Conservation (phyloP, 2,113 vertebrate species). For the Anthoscopus minutus region DNA sequence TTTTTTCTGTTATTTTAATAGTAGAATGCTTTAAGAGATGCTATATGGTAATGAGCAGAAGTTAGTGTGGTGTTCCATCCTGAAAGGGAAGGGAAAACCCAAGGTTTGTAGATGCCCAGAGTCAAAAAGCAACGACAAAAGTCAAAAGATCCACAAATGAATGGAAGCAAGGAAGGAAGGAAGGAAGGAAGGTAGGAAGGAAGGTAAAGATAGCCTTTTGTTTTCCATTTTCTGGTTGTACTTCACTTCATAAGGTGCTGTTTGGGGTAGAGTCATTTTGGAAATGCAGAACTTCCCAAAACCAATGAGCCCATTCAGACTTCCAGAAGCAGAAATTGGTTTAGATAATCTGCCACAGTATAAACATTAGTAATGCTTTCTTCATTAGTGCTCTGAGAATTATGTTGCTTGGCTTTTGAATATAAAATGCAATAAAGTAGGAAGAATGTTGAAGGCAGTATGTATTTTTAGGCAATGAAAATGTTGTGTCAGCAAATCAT, state of each 20-base stretch:
- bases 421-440: not conserved
- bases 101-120: not conserved
- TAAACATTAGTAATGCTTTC: not conserved
- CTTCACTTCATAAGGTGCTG: not conserved
- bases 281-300: not conserved
- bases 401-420: not conserved
- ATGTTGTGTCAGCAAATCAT: not conserved
- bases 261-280: not conserved
- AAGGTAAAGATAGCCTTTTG: not conserved
- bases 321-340: not conserved
- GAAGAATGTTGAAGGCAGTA: not conserved
- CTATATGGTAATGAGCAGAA: not conserved
- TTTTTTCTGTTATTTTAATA: not conserved
- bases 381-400: not conserved
- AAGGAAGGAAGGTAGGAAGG: too few species aligned
- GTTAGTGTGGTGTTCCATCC: not conserved
- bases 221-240: not conserved
- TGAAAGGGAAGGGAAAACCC: not conserved
- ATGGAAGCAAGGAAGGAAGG: not conserved
- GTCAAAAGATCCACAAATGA: not conserved
- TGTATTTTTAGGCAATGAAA: not conserved
- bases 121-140: fast-evolving
- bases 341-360: not conserved
- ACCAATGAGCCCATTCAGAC: not conserved
- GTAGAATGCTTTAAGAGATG: not conserved